A percentile compares a stretch with the other conserved stretches of the same genome.
phyloP scores from a whole-genome alignment of 2,797 vertebrate genomes.

The Siniperca obscura region DNA sequence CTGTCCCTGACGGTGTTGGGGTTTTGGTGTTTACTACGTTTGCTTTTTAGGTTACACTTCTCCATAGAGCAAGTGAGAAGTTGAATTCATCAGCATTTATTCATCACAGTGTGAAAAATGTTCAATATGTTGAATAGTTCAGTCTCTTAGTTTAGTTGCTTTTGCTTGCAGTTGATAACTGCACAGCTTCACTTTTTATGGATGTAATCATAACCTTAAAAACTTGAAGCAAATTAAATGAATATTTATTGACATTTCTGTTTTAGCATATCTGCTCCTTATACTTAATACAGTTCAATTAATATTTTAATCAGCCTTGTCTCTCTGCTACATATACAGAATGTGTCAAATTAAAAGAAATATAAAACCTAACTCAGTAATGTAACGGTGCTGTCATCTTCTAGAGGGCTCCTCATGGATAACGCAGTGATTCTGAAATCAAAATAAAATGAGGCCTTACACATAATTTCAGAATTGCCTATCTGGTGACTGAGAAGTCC shows the following conservation, averaged over 20 bases:
- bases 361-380: not conserved
- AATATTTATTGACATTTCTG: not conserved
- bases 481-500: not conserved
- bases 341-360: not conserved
- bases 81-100: slow-evolving; percentile 35
- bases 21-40: slow-evolving; percentile 52
- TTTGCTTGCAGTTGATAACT: not conserved
- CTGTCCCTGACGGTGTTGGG: slow-evolving; percentile 34
- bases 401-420: no score
- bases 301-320: not conserved
- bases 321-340: not conserved
- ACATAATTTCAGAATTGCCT: not conserved
- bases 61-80: slow-evolving; percentile 38
- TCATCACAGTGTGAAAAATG: not conserved
- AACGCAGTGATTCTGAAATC: not conserved
- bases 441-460: not conserved
- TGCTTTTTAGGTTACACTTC: slow-evolving; percentile 22
- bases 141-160: not conserved
- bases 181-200: not conserved
- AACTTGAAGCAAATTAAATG: not conserved
- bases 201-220: not conserved
- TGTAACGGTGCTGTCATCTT: not conserved
- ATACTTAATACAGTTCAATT: not conserved
- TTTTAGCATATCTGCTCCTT: not conserved
- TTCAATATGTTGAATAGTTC: not conserved